A percentile compares a stretch with the other conserved stretches of the same genome.
Conservation (phyloP, 2,888 invertebrate genomes). For the Tetrapedia diversipes region DNA sequence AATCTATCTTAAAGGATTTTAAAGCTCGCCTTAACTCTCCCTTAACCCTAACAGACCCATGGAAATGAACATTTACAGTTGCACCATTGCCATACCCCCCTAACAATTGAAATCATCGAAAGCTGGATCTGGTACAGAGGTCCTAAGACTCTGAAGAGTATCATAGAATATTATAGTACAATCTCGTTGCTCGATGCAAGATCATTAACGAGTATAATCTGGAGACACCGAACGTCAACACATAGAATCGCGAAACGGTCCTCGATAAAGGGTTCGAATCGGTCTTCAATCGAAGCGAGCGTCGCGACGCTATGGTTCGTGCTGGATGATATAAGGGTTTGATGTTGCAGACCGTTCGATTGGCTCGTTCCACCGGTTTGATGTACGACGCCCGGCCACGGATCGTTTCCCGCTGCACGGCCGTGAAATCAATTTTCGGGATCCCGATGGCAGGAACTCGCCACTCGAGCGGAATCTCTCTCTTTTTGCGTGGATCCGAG, state of each 20-base stretch:
- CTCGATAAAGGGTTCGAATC: conserved; percentile 10
- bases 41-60: no score
- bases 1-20: no score
- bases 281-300: conserved; percentile 22
- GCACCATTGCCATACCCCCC: no score
- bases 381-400: conserved; percentile 43
- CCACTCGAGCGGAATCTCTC: conserved; percentile 20
- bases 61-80: no score
- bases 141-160: neutral
- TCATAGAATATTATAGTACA: no score
- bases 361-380: conserved; percentile 52
- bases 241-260: neutral
- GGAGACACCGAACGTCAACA: neutral
- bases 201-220: conserved; percentile 3
- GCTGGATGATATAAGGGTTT: conserved; percentile 39
- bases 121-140: neutral
- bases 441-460: conserved; percentile 50
- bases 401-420: conserved; percentile 45
- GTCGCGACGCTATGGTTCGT: conserved; percentile 7
- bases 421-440: conserved; percentile 63
- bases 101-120: neutral
- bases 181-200: neutral
- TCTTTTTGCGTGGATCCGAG: conserved; percentile 16
- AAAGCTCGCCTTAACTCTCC: no score
- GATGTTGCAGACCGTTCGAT: conserved; percentile 39